Evolutionary conservation across 2,797 vertebrate genomes (phyloP), one percentile per base, ranked within the genome.

Genomic region (Gambusia yucatana): DNA sequence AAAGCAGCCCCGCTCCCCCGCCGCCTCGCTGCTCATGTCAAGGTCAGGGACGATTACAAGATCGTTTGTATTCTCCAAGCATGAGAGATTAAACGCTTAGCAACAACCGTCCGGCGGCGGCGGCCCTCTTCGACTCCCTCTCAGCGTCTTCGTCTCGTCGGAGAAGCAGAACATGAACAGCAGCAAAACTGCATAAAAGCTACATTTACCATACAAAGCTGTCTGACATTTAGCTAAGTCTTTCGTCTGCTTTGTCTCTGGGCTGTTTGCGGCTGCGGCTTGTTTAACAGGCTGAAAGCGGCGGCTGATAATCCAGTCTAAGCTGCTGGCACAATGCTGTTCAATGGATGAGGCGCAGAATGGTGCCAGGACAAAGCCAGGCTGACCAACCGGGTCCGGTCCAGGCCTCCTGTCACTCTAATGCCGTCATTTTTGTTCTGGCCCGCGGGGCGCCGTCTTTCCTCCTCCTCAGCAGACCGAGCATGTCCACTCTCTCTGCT

Each of bases 81-180:
- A 78, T 47, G 81, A 80, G 91, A 94, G 94, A 96, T 96, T 95
- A 96, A 95, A 93, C 73, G 90, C 94, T 96, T 95, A 95, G 94
- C 91, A 86, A 82, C 87, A 89, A 84, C 79, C 79, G 82, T 92
- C 93, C 90, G 63, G 88, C 86, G 52, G 86, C 86, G 47, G 79
- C 72, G 78, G 81, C 83, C 89, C 91, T 72, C 75, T 82, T 25
- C 65, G 36, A 76, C 82, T 43, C 81, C 80, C 8, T 55, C 57
- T 63, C 57, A 5, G 30, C 73, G 43, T 75, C 50, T 63, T 73
- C 9, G 1, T 72, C 65, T 70, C 47, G 47, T 48, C 47, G 17
- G 47, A 48, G 91, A 87, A 82, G 69, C 17, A 74, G 48, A 6
- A 83, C 86, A 89, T 16, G 30, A 84, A 61, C 80, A 80, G 74